phyloP scores from a whole-genome alignment of 1,140 invertebrate genomes.

The Cyphomyrmex costatus region DNA sequence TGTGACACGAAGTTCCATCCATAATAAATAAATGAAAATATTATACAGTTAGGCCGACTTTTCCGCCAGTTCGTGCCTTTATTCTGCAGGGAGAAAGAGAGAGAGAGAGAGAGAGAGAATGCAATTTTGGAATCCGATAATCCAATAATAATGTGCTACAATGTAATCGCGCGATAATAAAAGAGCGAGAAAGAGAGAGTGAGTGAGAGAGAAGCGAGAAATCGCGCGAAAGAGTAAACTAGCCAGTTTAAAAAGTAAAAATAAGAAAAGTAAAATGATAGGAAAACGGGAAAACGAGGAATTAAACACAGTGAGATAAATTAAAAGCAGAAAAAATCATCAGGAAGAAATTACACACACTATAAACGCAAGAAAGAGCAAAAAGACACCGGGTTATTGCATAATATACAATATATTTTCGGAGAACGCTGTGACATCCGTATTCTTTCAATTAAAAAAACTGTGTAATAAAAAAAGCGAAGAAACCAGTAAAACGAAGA shows the following conservation, averaged over 20 bases:
- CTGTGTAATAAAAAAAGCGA: slow-evolving; percentile 28
- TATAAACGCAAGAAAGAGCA: slow-evolving; percentile 14
- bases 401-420: slow-evolving; percentile 72
- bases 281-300: slow-evolving; percentile 42
- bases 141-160: slow-evolving; percentile 81
- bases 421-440: slow-evolving; percentile 48
- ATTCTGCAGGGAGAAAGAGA: slow-evolving; percentile 82
- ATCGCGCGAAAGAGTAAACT: slow-evolving; percentile 53
- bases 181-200: slow-evolving; percentile 30
- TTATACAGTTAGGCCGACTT: slow-evolving; percentile 87
- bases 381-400: slow-evolving; percentile 50
- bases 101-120: slow-evolving; percentile 68
- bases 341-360: slow-evolving; percentile 7
- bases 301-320: slow-evolving; percentile 45
- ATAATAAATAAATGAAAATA: slow-evolving; percentile 87
- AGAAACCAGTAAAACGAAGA: slow-evolving; percentile 13
- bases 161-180: slow-evolving; percentile 67
- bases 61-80: slow-evolving; percentile 87
- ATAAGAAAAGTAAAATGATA: slow-evolving; percentile 44
- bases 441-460: slow-evolving; percentile 61
- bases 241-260: slow-evolving; percentile 51
- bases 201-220: slow-evolving; percentile 33
- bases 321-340: slow-evolving; percentile 30
- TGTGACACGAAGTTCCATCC: slow-evolving; percentile 87
- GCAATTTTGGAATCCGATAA: slow-evolving; percentile 83